Evolutionary conservation across 2,888 invertebrate genomes (phyloP), one percentile per base, ranked within the genome.

Genomic region (Pilophorus perplexus): DNA sequence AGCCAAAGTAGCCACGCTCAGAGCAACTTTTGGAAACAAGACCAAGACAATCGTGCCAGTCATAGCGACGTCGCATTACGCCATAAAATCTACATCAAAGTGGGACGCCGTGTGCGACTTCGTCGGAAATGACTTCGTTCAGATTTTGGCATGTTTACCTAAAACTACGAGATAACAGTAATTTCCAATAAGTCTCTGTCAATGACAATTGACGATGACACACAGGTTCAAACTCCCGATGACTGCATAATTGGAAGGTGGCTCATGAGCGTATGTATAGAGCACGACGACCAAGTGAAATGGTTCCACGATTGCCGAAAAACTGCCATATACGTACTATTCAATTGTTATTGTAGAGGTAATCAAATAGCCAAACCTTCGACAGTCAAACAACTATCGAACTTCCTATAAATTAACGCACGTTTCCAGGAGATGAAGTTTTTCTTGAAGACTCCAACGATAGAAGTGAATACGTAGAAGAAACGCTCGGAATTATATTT

Each of bases 21-120:
- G 16, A 25, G 6, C 27, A 2, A 27, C 52, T 12, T 52, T 27
- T 16, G 52, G 52, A 3, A 52, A 27, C 14, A 52, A 52, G 12
- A 52, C 52, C 8, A 52, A 52, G 14, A 27, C 27, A n/a, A n/a
- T 28, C 6, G 28, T 52, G 27, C 52, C 52, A 27, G 10, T 52
- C 16, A 52, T 52, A 23, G 27, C 52, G 1, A 25, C 27, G 20
- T 52, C 52, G 2, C 10, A 28, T 14, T 52, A 52, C 27, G 8
- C 27, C n/a, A 52, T 52, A 5, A 52, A n/a, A n/a, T 27, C 52
- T 27, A 27, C 52, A 6, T 52, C 52, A 52, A 52, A 25, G 27
- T 52, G 52, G 52, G 52, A 52, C 12, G 52, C 52, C 2, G 28
- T 52, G 3, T 52, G 52, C 52, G 52, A 52, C 14, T 52, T n/a